Conservation (phyloP, 2,888 invertebrate genomes). For the Helicoverpa assulta region DNA sequence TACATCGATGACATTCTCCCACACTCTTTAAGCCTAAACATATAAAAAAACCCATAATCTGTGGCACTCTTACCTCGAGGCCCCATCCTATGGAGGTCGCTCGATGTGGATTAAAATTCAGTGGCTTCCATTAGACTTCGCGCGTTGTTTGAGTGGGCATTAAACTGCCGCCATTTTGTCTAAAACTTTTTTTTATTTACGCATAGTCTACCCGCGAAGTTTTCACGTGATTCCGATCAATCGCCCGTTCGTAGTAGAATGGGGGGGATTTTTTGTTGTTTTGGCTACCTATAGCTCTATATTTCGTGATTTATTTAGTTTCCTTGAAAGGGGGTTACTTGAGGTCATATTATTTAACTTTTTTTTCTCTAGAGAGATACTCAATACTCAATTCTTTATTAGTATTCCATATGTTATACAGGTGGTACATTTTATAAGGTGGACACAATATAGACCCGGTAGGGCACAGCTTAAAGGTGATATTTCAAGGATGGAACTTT, state of each 20-base stretch:
- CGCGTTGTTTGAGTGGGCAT: slow-evolving; percentile 67
- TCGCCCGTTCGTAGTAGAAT: slow-evolving; percentile 41
- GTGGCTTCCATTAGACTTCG: slow-evolving; percentile 67
- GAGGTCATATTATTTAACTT: too few species aligned
- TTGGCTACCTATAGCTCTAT: background rate
- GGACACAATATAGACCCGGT: too few species aligned
- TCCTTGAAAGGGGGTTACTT: too few species aligned
- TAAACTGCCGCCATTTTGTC: slow-evolving; percentile 59
- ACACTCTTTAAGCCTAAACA: too few species aligned
- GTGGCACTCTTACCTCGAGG: slow-evolving; percentile 21
- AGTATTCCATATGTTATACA: too few species aligned
- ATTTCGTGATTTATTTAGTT: background rate
- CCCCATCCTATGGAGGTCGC: slow-evolving; percentile 27
- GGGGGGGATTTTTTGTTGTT: slow-evolving; percentile 21
- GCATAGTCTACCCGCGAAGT: slow-evolving; percentile 40
- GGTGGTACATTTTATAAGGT: too few species aligned
- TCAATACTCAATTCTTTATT: too few species aligned
- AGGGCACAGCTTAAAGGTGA: too few species aligned
- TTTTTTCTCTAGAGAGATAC: too few species aligned
- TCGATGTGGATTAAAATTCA: slow-evolving; percentile 68
- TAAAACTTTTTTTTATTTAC: slow-evolving; percentile 53
- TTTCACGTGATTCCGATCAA: slow-evolving; percentile 53
- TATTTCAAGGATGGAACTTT: too few species aligned
- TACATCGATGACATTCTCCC: too few species aligned
- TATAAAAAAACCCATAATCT: slow-evolving; percentile 15